A percentile compares a stretch with the other conserved stretches of the same genome.
These are phyloP conservation scores for Argyresthia goedartella DNA, from an alignment of 2,888 invertebrate species.

Conservation along the genomic window DNA sequence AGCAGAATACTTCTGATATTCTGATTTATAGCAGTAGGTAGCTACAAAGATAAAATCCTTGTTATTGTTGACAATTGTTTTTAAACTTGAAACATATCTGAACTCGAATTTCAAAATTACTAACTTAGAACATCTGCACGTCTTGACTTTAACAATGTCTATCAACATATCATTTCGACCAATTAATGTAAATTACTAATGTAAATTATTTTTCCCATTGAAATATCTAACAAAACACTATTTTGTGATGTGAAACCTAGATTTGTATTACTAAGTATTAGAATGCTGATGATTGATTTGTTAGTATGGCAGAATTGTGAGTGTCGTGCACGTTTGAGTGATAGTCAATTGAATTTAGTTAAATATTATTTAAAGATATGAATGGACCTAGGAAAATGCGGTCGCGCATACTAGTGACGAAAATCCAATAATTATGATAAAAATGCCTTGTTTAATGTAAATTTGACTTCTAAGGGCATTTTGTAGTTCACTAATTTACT, in stretches of 20 bases:
- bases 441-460: slow-evolving; percentile 65
- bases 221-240: slow-evolving; percentile 48
- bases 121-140: slow-evolving; percentile 33
- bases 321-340: slow-evolving; percentile 54
- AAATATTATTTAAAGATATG: slow-evolving; percentile 64
- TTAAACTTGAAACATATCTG: slow-evolving; percentile 48
- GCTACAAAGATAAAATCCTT: slow-evolving; percentile 39
- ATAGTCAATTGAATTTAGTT: slow-evolving; percentile 67
- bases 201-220: slow-evolving; percentile 33
- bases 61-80: slow-evolving; percentile 40
- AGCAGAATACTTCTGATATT: slow-evolving; percentile 56
- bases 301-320: slow-evolving; percentile 44
- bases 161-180: slow-evolving; percentile 65
- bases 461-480: slow-evolving; percentile 65
- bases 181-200: slow-evolving; percentile 62
- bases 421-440: slow-evolving; percentile 67
- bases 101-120: slow-evolving; percentile 55
- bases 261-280: slow-evolving; percentile 70
- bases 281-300: slow-evolving; percentile 51
- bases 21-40: too few species aligned
- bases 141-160: slow-evolving; percentile 31
- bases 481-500: slow-evolving; percentile 61
- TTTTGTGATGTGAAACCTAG: slow-evolving; percentile 64
- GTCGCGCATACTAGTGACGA: slow-evolving; percentile 70
- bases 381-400: slow-evolving; percentile 67